Evolutionary conservation across 2,888 invertebrate genomes (phyloP).

Genomic region (Catocala sponsa): DNA sequence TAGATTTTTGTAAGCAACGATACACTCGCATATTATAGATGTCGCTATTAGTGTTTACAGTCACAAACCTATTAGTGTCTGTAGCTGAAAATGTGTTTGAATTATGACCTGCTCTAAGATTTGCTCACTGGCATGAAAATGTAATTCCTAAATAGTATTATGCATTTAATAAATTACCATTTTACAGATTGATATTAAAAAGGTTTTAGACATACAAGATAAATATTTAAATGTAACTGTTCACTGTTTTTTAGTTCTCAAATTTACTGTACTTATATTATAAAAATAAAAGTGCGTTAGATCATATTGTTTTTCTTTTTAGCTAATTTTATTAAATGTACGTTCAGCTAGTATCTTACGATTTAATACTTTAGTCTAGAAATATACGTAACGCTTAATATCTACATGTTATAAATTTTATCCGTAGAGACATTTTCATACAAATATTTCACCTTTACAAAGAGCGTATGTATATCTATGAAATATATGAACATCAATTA

Average conservation of each 20-base stretch:
- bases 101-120: slow-evolving; percentile 4
- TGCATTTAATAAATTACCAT: slow-evolving; percentile 26
- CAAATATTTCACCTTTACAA: too few species aligned
- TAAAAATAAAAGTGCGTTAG: slow-evolving; percentile 27
- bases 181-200: slow-evolving; percentile 26
- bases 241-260: slow-evolving; percentile 21
- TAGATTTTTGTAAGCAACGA: too few species aligned
- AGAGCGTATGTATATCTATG: not conserved
- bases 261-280: slow-evolving; percentile 33
- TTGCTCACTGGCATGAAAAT: not conserved
- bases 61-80: too few species aligned
- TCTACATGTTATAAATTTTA: too few species aligned
- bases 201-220: slow-evolving; percentile 7
- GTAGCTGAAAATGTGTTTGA: too few species aligned
- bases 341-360: too few species aligned
- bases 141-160: slow-evolving; percentile 37
- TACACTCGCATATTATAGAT: too few species aligned
- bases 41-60: too few species aligned
- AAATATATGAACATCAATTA: not conserved
- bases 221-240: slow-evolving; percentile 23
- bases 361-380: too few species aligned
- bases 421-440: too few species aligned
- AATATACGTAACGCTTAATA: too few species aligned
- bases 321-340: not conserved
- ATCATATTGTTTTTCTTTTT: slow-evolving; percentile 1